phyloP scores from a whole-genome alignment of 2,797 vertebrate genomes.

The Podargus strigoides region DNA sequence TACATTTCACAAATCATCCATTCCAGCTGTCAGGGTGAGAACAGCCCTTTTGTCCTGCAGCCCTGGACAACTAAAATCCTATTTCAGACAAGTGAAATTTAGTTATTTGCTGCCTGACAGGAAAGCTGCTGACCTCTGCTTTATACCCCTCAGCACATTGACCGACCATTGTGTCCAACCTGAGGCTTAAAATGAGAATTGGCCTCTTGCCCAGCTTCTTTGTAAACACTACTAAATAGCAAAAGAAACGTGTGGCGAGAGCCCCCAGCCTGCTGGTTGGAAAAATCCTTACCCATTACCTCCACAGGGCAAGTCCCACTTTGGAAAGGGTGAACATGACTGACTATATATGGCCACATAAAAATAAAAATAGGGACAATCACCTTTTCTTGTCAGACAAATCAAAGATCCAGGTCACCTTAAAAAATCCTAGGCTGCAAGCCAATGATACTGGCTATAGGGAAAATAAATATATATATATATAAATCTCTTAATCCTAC shows the following conservation, averaged over 20 bases:
- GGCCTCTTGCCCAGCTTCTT: constrained; percentile 26
- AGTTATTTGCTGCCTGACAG: constrained; percentile 23
- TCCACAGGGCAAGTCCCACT: background rate
- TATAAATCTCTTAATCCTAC: background rate
- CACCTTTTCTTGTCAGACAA: background rate
- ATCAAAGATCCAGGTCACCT: background rate
- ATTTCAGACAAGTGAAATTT: constrained; percentile 37
- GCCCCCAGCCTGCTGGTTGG: background rate
- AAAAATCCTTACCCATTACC: background rate
- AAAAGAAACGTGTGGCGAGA: background rate
- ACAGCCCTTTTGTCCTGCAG: constrained; percentile 52
- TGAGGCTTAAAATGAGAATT: constrained; percentile 9
- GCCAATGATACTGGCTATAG: background rate
- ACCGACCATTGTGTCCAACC: constrained; percentile 18
- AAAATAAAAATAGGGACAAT: constrained; percentile 16
- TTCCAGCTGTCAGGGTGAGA: constrained; percentile 54
- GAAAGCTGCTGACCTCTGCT: constrained; percentile 59
- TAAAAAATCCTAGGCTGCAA: constrained; percentile 6
- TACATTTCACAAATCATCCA: constrained; percentile 51
- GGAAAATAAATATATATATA: background rate
- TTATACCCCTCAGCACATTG: background rate
- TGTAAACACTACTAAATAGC: constrained; percentile 19
- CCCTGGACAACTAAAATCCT: constrained; percentile 7
- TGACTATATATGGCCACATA: background rate
- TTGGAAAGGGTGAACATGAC: background rate